phyloP scores from a whole-genome alignment of 1,140 invertebrate species.

The Drosophila sproati region DNA sequence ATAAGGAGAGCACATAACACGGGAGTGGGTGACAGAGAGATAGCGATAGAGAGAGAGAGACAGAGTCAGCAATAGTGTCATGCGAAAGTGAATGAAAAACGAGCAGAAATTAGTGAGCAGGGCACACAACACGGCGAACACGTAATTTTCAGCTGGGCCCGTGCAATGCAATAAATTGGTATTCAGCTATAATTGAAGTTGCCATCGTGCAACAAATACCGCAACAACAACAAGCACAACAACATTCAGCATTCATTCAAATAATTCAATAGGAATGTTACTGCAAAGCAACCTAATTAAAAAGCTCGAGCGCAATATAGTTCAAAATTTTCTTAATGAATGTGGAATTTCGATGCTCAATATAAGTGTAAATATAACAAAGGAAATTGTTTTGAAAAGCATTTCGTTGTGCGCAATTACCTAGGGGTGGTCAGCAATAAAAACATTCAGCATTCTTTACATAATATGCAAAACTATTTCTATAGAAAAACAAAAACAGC shows the following conservation, averaged over 20 bases:
- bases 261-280: constrained; percentile 9
- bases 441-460: constrained; percentile 2
- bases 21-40: background rate
- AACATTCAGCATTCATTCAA: background rate
- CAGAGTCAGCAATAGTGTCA: constrained; percentile 13
- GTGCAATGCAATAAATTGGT: constrained; percentile 19
- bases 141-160: constrained; percentile 22
- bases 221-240: constrained; percentile 10
- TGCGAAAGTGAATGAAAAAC: constrained; percentile 47
- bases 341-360: background rate
- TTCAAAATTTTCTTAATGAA: constrained; percentile 9
- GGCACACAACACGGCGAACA: constrained; percentile 25
- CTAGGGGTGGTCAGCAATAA: constrained; percentile 1
- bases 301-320: background rate
- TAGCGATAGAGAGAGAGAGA: background rate
- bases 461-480: background rate
- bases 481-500: background rate
- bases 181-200: constrained; percentile 32
- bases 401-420: background rate
- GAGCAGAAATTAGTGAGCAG: constrained; percentile 41
- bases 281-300: constrained; percentile 14
- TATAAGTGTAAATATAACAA: constrained; percentile 1
- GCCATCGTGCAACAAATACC: constrained; percentile 8
- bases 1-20: constrained; percentile 58
- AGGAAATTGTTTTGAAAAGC: background rate